Base-by-base conservation (phyloP, 2,888 invertebrate species). In the Pyrgus malvae region DNA sequence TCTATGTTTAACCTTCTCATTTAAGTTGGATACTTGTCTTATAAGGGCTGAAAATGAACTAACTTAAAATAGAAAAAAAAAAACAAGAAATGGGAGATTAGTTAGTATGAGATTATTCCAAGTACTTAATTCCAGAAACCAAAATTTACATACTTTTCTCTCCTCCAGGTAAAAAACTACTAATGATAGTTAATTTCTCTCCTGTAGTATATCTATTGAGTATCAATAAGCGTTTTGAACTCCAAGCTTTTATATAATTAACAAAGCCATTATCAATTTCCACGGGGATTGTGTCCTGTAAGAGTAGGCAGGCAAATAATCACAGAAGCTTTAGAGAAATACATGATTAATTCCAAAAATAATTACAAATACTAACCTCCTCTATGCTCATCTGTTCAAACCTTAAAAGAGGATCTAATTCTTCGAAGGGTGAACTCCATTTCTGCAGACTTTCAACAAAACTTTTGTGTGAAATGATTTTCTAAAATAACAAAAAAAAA, bases 191-290 rank as follows among this genome's bases (percentile, higher is more conserved):
- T 21, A 99, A 84, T 76, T 97, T 98, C 81, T 98, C 98, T 8
- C 96, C 96, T 48, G 99, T 99, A 25, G 97, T 98, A 71, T 95
- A 99, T 80, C 96, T 96, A 65, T 93, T 94, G 8, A 99, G 91
- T 72, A 99, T 98, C n/a, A 91, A 91, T 40, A 92, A 77, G 62
- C 95, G 93, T 68, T 94, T 94, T 1, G 91, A 81, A 61, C 91
- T 91, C 99, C 99, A 99, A 9, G 95, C 93, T 73, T 95, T 94
- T 60, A 94, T 85, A 58, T 91, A 91, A 65, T 80, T 81, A 56
- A 92, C 90, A 14, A 91, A 90, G 27, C 68, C 66, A 49, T 72
- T 72, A 31, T 63, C 65, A 54, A 60, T 49, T 27, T 72, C 61
- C 33, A 73, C 72, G 29, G 66, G 61, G 45, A 63, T 64, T 7